Conservation (phyloP, 2,797 vertebrate species). For the Eupleurogrammus muticus region DNA sequence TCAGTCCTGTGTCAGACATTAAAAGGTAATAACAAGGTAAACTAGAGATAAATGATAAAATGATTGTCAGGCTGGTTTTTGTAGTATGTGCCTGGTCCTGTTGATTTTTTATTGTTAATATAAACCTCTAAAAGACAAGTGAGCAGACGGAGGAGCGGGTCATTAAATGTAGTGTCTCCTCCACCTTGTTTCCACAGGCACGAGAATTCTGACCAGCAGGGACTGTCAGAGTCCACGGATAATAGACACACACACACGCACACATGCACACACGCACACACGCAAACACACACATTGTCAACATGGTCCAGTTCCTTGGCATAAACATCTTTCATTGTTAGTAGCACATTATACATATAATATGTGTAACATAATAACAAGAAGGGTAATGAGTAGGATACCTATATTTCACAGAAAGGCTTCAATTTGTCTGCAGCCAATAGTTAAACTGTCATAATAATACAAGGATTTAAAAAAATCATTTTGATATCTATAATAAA, state of each 20-base stretch:
- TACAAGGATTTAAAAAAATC: conserved; percentile 36
- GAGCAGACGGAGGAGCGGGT: background rate
- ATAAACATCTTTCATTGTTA: conserved; percentile 67
- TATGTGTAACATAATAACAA: conserved; percentile 65
- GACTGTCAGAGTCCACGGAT: conserved; percentile 39
- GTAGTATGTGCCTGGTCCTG: conserved; percentile 3
- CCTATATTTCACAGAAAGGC: conserved; percentile 60
- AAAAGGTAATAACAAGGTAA: conserved; percentile 1
- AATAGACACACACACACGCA: conserved; percentile 19
- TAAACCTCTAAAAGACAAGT: conserved; percentile 9
- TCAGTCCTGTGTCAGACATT: background rate
- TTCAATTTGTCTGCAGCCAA: conserved; percentile 33
- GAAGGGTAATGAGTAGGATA: conserved; percentile 51
- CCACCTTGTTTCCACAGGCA: conserved; percentile 36
- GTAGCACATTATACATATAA: conserved; percentile 69
- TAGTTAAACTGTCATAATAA: conserved; percentile 37
- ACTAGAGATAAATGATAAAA: background rate
- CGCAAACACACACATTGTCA: conserved; percentile 22
- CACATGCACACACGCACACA: conserved; percentile 1
- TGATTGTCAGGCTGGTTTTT: conserved; percentile 67
- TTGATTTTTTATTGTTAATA: conserved; percentile 25
- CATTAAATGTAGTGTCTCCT: conserved; percentile 18
- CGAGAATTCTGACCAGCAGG: conserved; percentile 54
- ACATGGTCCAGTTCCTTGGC: conserved; percentile 59
- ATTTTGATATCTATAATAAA: conserved; percentile 16